Percentiles rank a stretch among this genome's conserved stretches.
Evolutionary conservation across 2,888 invertebrate genomes (phyloP).

Genomic region (Lasius platythorax): DNA sequence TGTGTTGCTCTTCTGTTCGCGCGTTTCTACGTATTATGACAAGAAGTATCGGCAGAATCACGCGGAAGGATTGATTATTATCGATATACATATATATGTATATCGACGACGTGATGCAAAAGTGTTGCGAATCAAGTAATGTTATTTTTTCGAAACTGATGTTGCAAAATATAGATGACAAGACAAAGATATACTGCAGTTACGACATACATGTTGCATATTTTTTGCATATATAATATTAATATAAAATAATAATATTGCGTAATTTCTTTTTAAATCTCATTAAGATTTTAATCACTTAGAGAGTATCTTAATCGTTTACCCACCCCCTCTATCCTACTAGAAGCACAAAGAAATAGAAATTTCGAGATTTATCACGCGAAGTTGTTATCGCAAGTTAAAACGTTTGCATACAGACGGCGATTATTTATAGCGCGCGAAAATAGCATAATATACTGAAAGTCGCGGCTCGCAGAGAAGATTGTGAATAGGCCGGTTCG

Average conservation of each 20-base stretch:
- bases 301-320: not conserved
- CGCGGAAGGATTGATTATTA: not conserved
- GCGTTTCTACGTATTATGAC: not conserved
- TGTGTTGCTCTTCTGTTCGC: conserved; percentile 26
- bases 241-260: not conserved
- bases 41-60: not conserved
- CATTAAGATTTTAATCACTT: not conserved
- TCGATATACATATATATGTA: not conserved
- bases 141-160: not conserved
- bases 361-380: not conserved
- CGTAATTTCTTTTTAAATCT: not conserved
- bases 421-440: conserved; percentile 22
- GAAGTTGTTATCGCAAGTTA: not conserved
- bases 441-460: conserved; percentile 33
- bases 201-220: not conserved
- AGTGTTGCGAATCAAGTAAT: not conserved
- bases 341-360: too few relatives aligned
- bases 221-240: not conserved
- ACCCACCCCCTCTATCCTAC: not conserved
- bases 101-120: too few relatives aligned
- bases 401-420: conserved; percentile 4
- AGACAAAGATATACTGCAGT: not conserved
- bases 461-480: not conserved
- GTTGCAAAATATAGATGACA: not conserved
- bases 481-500: conserved; percentile 37